Percentiles rank a stretch among this genome's conserved stretches.
These are phyloP conservation scores for Stenoptilia bipunctidactyla DNA, from an alignment of 2,888 invertebrate genomes.

Conservation along the genomic window DNA sequence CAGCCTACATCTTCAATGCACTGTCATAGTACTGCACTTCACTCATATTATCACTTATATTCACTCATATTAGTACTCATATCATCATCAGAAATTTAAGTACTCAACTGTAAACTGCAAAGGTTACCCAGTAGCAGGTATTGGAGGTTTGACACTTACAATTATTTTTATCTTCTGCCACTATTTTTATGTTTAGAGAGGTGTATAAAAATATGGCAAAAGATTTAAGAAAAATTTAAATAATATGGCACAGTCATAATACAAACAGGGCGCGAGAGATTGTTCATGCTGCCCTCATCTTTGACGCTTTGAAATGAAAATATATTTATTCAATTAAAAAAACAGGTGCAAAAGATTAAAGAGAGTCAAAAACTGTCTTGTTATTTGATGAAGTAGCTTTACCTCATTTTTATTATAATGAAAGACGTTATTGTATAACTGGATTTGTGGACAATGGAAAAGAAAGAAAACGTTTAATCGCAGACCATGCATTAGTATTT, in stretches of 20 bases:
- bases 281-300: conserved; percentile 4
- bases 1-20: too few species aligned
- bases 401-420: background rate
- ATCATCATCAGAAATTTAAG: too few species aligned
- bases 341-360: background rate
- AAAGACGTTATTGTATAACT: background rate
- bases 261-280: conserved; percentile 5
- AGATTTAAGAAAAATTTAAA: conserved; percentile 4
- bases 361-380: background rate
- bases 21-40: too few species aligned
- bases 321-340: conserved; percentile 2
- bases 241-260: conserved; percentile 1
- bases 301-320: conserved; percentile 3
- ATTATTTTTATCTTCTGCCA: background rate
- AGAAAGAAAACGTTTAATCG: background rate
- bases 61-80: too few species aligned
- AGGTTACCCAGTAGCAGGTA: too few species aligned
- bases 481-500: conserved; percentile 13
- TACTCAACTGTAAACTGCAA: too few species aligned
- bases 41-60: too few species aligned
- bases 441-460: conserved; percentile 4
- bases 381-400: too few species aligned
- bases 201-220: conserved; percentile 1
- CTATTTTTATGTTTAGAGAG: background rate
- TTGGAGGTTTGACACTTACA: too few species aligned